A percentile compares a stretch with the other conserved stretches of the same genome.
Conservation (phyloP, 2,113 vertebrate genomes). For the Nothocercus nigrocapillus region DNA sequence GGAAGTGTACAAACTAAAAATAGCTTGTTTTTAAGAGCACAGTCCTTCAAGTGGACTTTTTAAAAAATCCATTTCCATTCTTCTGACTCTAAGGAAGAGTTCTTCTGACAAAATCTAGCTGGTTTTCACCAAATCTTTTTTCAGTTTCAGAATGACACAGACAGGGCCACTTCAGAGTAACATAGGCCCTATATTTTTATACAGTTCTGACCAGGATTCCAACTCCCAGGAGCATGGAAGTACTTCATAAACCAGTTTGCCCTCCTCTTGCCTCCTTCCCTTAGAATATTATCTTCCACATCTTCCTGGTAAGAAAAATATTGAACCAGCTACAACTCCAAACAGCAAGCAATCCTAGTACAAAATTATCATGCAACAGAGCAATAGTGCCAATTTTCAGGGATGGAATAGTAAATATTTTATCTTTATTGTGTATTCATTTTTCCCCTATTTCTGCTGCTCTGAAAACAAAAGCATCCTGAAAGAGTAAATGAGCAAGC, state of each 20-base stretch:
- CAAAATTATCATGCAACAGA: neutral
- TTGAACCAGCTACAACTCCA: neutral
- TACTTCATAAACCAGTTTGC: neutral
- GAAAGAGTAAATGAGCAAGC: neutral
- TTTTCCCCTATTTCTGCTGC: neutral
- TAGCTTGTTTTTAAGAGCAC: neutral
- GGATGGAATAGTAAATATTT: neutral
- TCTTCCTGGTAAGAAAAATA: neutral
- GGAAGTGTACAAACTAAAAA: neutral
- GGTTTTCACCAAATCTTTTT: neutral
- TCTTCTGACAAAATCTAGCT: neutral
- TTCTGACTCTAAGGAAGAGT: neutral
- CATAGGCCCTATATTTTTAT: neutral
- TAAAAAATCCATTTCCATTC: neutral
- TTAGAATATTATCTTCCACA: neutral
- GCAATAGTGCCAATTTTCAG: neutral
- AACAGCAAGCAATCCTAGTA: neutral
- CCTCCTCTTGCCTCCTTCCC: neutral
- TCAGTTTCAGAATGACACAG: neutral
- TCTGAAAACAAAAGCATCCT: neutral
- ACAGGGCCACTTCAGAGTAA: neutral
- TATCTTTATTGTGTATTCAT: neutral
- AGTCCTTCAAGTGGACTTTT: fast-evolving
- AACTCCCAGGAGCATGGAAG: neutral
- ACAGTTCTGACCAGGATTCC: neutral